phyloP scores from a whole-genome alignment of 1,140 invertebrate species.

The Ceratoteleas bidentatus region DNA sequence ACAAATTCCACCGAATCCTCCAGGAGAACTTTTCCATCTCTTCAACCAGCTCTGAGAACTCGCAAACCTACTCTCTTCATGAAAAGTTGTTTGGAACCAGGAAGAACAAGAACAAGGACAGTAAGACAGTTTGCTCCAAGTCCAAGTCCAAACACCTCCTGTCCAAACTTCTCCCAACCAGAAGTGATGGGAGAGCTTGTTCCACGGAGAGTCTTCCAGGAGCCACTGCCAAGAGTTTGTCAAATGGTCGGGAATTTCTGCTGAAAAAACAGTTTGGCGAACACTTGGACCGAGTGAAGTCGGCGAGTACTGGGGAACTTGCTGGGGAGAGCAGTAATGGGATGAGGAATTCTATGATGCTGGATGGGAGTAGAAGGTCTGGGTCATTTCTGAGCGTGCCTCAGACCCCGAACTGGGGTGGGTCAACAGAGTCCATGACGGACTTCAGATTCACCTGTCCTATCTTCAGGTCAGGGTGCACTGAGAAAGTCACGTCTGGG shows the following conservation, averaged over 20 bases:
- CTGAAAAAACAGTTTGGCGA: conserved; percentile 57
- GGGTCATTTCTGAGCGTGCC: conserved; percentile 63
- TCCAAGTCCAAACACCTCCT: conserved; percentile 59
- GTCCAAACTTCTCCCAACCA: conserved; percentile 60
- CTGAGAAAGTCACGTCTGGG: conserved; percentile 61
- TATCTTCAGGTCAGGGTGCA: conserved; percentile 62
- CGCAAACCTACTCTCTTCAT: conserved; percentile 62
- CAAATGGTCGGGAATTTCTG: conserved; percentile 54
- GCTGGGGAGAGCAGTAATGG: conserved; percentile 36
- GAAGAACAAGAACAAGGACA: conserved; percentile 43
- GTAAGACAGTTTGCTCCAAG: background rate
- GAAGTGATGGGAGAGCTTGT: conserved; percentile 69
- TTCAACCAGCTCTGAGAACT: conserved; percentile 4
- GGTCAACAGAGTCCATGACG: conserved; percentile 74
- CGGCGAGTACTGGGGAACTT: conserved; percentile 77
- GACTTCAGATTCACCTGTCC: conserved; percentile 71
- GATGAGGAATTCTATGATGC: conserved; percentile 13
- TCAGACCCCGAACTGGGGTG: conserved; percentile 72
- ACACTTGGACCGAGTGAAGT: conserved; percentile 71
- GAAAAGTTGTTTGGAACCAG: conserved; percentile 74
- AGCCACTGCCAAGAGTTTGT: conserved; percentile 25
- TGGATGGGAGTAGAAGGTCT: conserved; percentile 22
- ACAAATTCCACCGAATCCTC: conserved; percentile 80
- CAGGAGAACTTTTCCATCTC: conserved; percentile 73
- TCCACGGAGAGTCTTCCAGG: conserved; percentile 76